These are phyloP conservation scores for Phlogophora meticulosa DNA, from an alignment of 2,888 invertebrate genomes.

Conservation along the genomic window DNA sequence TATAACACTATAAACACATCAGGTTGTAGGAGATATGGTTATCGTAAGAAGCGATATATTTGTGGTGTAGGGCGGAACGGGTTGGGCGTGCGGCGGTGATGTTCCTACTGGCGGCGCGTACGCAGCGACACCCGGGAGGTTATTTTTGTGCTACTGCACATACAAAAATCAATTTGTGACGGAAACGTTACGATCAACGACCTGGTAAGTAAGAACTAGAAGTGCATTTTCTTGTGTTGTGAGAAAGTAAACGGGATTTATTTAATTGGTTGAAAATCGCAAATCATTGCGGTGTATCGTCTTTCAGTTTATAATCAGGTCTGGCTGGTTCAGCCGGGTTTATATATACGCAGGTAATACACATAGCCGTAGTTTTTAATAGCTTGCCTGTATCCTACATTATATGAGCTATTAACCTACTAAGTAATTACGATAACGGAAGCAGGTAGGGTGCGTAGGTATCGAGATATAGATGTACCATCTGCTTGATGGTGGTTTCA, in stretches of 20 bases:
- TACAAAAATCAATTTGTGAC: conserved; percentile 88
- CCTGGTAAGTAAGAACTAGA: conserved; percentile 80
- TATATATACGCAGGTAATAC: conserved; percentile 36
- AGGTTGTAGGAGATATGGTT: conserved; percentile 58
- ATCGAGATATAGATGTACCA: conserved; percentile 5
- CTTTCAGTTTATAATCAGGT: conserved; percentile 50
- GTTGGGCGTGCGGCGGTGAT: conserved; percentile 76
- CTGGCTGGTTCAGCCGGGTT: conserved; percentile 24
- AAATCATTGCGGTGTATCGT: conserved; percentile 31
- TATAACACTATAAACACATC: conserved; percentile 58
- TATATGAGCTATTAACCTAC: conserved; percentile 60
- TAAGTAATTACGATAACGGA: conserved; percentile 45
- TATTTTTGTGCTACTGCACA: conserved; percentile 90
- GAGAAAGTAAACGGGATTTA: conserved; percentile 36
- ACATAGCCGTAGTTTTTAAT: conserved; percentile 56
- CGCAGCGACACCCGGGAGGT: conserved; percentile 87
- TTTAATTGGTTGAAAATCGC: conserved; percentile 31
- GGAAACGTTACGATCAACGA: conserved; percentile 91
- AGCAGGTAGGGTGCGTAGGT: conserved; percentile 18
- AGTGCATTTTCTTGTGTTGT: conserved; percentile 64
- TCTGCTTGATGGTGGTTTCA: conserved; percentile 5
- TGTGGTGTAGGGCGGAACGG: conserved; percentile 76
- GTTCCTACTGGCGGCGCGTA: conserved; percentile 78
- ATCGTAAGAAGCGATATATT: conserved; percentile 72
- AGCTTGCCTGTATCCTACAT: conserved; percentile 46